Evolutionary conservation across 2,888 invertebrate genomes (phyloP).

Genomic region (Harpagoxenus sublaevis): DNA sequence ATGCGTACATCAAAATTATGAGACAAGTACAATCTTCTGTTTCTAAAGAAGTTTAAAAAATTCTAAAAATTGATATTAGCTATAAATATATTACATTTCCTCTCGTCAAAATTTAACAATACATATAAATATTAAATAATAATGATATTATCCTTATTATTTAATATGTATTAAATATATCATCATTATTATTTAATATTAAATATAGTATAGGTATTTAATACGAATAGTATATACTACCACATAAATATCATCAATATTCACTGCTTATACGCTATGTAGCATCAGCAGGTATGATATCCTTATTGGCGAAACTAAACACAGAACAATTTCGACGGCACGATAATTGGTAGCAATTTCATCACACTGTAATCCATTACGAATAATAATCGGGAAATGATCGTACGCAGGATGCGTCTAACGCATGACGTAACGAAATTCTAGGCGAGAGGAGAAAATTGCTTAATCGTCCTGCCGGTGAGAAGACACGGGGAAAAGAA

Average conservation of each 20-base stretch:
- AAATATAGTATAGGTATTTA: background rate
- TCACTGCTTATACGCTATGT: background rate
- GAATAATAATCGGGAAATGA: conserved; percentile 1
- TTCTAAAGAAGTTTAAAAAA: background rate
- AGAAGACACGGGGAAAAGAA: conserved; percentile 20
- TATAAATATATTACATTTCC: background rate
- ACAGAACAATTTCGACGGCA: background rate
- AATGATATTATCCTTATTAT: background rate
- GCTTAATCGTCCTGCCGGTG: conserved; percentile 22
- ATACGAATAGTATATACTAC: too few relatives aligned
- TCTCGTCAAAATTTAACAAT: background rate
- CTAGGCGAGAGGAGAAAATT: conserved; percentile 16
- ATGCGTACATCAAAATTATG: background rate
- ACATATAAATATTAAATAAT: background rate
- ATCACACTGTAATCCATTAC: conserved; percentile 6
- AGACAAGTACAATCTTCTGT: background rate
- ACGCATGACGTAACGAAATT: conserved; percentile 15
- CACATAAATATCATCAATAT: background rate
- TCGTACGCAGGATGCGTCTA: background rate
- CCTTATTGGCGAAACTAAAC: background rate
- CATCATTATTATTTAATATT: background rate
- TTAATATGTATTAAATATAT: background rate
- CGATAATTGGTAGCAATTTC: background rate
- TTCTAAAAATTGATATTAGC: background rate
- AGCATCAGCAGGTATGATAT: background rate